Conservation (phyloP, 2,888 invertebrate genomes). For the Plagiodera versicolora region DNA sequence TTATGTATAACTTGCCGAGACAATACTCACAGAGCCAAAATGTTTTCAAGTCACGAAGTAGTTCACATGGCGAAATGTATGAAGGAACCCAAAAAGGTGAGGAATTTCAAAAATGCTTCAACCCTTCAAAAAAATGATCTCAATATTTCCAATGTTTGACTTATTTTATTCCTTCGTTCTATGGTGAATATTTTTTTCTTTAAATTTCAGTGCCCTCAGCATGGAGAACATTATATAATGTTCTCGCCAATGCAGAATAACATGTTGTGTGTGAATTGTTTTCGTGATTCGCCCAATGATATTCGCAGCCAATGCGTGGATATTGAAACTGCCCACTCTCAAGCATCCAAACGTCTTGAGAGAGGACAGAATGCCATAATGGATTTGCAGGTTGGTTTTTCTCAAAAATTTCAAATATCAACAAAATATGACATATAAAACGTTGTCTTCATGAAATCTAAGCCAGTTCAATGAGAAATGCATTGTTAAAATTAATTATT, state of each 20-base stretch:
- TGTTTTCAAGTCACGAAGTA: conserved; percentile 75
- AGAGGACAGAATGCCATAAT: conserved; percentile 58
- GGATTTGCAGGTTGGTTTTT: conserved; percentile 49
- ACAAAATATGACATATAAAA: no score
- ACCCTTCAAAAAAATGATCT: not conserved
- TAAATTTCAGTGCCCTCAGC: conserved; percentile 62
- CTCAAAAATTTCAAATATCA: no score
- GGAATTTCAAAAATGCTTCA: no score
- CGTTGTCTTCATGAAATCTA: no score
- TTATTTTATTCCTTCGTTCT: no score
- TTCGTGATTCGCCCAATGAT: conserved; percentile 69
- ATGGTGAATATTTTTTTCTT: not conserved
- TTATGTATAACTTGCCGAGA: conserved; percentile 70
- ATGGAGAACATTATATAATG: conserved; percentile 76
- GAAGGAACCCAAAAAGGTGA: conserved; percentile 65
- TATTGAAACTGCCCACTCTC: conserved; percentile 73
- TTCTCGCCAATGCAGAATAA: conserved; percentile 69
- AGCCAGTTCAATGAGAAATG: no score
- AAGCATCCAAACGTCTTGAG: conserved; percentile 70
- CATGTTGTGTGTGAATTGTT: conserved; percentile 76
- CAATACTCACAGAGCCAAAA: conserved; percentile 74
- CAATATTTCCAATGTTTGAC: no score
- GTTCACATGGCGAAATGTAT: conserved; percentile 71
- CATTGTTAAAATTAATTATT: no score
- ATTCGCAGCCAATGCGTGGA: conserved; percentile 71